phyloP scores from a whole-genome alignment of 2,888 invertebrate genomes.

The Morinoia aosen region DNA sequence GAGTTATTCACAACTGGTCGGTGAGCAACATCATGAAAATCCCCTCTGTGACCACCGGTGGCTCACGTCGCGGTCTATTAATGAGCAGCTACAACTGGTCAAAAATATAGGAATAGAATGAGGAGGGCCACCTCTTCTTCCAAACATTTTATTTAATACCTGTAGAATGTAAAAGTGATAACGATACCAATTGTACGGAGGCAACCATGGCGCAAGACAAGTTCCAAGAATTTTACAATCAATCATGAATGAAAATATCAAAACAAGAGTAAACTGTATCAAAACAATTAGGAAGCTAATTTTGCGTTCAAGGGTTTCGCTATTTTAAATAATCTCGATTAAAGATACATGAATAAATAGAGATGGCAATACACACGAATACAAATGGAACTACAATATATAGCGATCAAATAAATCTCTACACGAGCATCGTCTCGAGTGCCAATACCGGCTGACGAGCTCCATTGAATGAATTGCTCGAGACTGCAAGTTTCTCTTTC shows the following conservation, averaged over 20 bases:
- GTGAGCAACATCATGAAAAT: too few species aligned
- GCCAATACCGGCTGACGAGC: neutral
- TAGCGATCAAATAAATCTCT: conserved; percentile 2
- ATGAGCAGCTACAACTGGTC: too few species aligned
- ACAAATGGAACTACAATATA: neutral
- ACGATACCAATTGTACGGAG: neutral
- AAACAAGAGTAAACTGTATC: neutral
- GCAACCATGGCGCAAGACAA: neutral
- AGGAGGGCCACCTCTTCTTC: neutral
- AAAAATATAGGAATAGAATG: neutral
- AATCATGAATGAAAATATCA: neutral
- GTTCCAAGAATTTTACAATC: neutral
- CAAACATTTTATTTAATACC: neutral
- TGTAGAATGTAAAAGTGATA: neutral
- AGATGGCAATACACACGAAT: neutral
- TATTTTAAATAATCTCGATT: neutral
- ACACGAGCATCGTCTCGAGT: neutral
- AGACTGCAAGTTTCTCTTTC: neutral
- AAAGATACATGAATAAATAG: neutral
- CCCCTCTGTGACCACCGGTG: too few species aligned
- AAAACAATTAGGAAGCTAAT: neutral
- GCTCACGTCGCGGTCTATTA: too few species aligned
- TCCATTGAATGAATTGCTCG: neutral
- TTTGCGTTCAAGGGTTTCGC: neutral
- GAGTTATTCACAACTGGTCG: too few species aligned